Evolutionary conservation across 2,113 vertebrate species (phyloP), one percentile per base, ranked within the genome.

Genomic region (Ciconia stormi): DNA sequence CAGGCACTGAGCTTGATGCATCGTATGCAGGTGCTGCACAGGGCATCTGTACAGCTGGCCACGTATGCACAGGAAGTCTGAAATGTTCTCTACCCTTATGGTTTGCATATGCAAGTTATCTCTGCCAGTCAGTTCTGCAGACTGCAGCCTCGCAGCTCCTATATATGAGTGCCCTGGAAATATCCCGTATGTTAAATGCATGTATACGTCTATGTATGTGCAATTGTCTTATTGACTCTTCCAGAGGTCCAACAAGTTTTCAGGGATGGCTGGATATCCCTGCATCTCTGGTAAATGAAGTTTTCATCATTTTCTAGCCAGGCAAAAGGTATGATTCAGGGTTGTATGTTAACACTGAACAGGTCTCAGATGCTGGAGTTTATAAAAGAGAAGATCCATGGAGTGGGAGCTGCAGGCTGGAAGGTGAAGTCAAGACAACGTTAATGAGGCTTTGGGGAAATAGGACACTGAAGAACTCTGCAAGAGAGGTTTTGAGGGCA

Each of bases 161-260:
- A 3, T 29, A 1, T 23, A 4, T 1, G 13, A 55, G 40, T 21
- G 17, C 22, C 27, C 22, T 9, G 42, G 40, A 27, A 38, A 50
- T 30, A 25, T 7, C 53, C 62, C 36, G 0, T n/a, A 13, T 13
- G 20, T n/a, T 36, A 42, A 59, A 30, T 3, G 30, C 10, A 16
- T 2, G 5, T n/a, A 10, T 74, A 38, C 2, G 0, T 11, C 17
- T 38, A 9, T 16, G 34, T 11, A 32, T 3, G 25, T 50, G 52
- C 44, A 30, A 11, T 30, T 67, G 36, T 36, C 52, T 50, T 42
- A 29, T 2, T 87, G 36, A 50, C 25, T 52, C 5, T n/a, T 40
- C n/a, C 72, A 78, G 44, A 69, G 62, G 53, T 59, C 72, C 62
- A 19, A 9, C 30, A 9, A 16, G 44, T 67, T 42, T 50, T 50